Evolutionary conservation across 2,797 vertebrate species (phyloP).

Genomic region (Sparidentex hasta): DNA sequence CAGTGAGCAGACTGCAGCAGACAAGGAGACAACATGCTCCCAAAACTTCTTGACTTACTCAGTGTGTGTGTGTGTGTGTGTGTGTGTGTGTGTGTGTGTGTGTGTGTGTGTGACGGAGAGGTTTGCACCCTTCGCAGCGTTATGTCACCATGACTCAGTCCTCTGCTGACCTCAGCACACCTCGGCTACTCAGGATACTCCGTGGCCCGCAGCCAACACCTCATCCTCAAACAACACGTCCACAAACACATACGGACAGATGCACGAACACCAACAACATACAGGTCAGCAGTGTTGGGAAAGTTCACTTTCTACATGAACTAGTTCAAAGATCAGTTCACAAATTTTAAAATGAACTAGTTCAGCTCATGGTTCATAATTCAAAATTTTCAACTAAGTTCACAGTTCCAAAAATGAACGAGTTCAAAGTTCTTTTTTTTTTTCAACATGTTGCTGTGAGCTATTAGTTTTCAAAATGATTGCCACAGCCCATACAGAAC

Average conservation of each 20-base stretch:
- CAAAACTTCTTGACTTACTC: neutral
- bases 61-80: neutral
- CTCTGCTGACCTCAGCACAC: constrained; percentile 41
- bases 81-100: neutral
- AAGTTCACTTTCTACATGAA: too few species aligned
- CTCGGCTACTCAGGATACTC: constrained; percentile 29
- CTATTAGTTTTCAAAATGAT: too few species aligned
- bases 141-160: constrained; percentile 42
- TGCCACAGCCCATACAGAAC: too few species aligned
- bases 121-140: constrained; percentile 15
- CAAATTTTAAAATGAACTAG: too few species aligned
- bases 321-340: too few species aligned
- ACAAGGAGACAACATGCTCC: constrained; percentile 10
- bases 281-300: neutral
- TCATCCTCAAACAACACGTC: constrained; percentile 14
- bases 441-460: too few species aligned
- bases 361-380: too few species aligned
- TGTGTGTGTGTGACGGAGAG: neutral
- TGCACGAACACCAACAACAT: neutral
- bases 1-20: constrained; percentile 20
- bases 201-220: constrained; percentile 20
- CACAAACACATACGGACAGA: constrained; percentile 10
- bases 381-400: too few species aligned
- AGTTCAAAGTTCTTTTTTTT: too few species aligned
- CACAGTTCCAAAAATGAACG: too few species aligned